Base-by-base conservation (phyloP, 2,113 vertebrate species). In the Martes martes region DNA sequence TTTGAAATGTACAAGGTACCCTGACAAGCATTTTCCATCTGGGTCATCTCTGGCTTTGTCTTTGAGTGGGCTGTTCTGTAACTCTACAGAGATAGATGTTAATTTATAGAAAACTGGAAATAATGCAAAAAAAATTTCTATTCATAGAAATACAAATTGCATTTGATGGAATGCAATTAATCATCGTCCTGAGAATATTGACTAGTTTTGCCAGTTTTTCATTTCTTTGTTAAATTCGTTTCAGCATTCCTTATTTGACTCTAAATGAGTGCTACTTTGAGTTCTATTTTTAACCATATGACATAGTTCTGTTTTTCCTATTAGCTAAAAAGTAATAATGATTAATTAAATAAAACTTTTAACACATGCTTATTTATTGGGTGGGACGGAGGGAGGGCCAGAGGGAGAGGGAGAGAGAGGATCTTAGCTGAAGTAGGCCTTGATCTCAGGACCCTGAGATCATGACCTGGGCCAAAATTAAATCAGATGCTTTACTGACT, bases 101-200 rank as follows among this genome's bases (percentile, higher is more conserved):
- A 81, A 83, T 93, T 92, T 85, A 36, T 55, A 52, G 78, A 89
- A 94, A 94, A 88, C 76, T 24, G 47, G 87, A 52, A 88, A 67
- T 42, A 63, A 93, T 71, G 89, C 55, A 78, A 96, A 78, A 95
- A 80, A 80, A 33, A 89, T 36, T 91, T 96, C 85, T 85, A 23
- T 78, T 57, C 33, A 95, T 78, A 91, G 76, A 94, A 91, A 91
- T 96, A 90, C 91, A 97, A 91, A 89, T 89, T 73, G 2, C 16
- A 4, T 80, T 39, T 88, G 63, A 52, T 55, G 39, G 50, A 78
- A 95, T 55, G 21, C 50, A 95, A 92, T 89, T 95, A 89, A 65
- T 82, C 78, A 83, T 83, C 26, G 6, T 33, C 63, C 88, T 93
- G 81, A 92, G 76, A 89, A 55, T 47, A 59, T 3, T 47, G 80